Percentiles rank a stretch among this genome's conserved stretches.
Evolutionary conservation across 1,140 invertebrate genomes (phyloP).

Genomic region (Bombus waltoni): DNA sequence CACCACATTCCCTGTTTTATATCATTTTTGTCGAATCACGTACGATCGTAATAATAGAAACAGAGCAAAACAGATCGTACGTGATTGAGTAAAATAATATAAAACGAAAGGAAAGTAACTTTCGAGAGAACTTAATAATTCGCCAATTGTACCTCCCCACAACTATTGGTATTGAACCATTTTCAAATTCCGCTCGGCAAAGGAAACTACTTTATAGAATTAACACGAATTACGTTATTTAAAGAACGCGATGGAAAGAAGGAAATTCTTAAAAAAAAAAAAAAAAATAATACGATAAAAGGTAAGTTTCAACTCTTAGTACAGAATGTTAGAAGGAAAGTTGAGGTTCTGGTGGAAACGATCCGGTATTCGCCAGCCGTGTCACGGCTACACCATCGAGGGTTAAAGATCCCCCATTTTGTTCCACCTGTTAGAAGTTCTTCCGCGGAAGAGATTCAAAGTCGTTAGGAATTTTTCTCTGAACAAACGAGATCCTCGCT

Average conservation of each 20-base stretch:
- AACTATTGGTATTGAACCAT: too few relatives aligned
- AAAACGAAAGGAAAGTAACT: too few relatives aligned
- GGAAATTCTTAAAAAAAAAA: neutral
- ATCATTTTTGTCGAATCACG: too few relatives aligned
- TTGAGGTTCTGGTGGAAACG: neutral
- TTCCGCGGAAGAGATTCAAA: neutral
- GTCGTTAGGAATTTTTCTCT: constrained; percentile 18
- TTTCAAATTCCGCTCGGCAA: too few relatives aligned
- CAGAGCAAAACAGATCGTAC: too few relatives aligned
- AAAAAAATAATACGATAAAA: neutral
- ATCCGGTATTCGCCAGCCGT: constrained; percentile 10
- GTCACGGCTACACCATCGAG: constrained; percentile 7
- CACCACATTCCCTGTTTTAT: too few relatives aligned
- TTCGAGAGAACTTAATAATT: too few relatives aligned
- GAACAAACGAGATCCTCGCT: neutral
- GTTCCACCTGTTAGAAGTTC: constrained; percentile 25
- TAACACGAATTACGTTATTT: neutral
- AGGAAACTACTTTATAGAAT: too few relatives aligned
- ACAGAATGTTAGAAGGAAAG: neutral
- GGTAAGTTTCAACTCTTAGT: neutral
- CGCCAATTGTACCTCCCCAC: too few relatives aligned
- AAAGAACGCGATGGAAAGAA: neutral
- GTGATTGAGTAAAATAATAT: too few relatives aligned
- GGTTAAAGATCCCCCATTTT: constrained; percentile 12
- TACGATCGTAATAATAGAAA: too few relatives aligned